phyloP scores from a whole-genome alignment of 2,888 invertebrate species.

The Apodemia mormo region DNA sequence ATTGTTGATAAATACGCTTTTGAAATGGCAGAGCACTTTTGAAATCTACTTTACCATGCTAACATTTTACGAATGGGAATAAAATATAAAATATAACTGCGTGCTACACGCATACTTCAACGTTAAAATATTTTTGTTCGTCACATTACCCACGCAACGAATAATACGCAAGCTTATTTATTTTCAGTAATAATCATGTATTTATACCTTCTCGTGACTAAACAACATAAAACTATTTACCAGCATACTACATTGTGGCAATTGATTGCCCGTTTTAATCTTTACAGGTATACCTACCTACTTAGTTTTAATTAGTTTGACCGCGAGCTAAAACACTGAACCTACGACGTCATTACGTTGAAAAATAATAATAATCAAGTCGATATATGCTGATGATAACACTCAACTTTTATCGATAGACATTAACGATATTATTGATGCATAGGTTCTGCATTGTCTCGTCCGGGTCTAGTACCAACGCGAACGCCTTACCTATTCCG shows the following conservation, averaged over 20 bases:
- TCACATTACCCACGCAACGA: slow-evolving; percentile 54
- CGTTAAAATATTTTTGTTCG: slow-evolving; percentile 44
- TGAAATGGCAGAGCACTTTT: slow-evolving; percentile 23
- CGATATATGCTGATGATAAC: too few relatives aligned
- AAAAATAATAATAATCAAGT: too few relatives aligned
- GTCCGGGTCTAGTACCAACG: too few relatives aligned
- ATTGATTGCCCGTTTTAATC: slow-evolving; percentile 5
- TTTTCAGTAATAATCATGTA: slow-evolving; percentile 31
- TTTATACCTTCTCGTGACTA: slow-evolving; percentile 36
- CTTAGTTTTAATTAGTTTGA: background rate
- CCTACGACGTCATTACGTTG: too few relatives aligned
- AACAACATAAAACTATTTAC: background rate
- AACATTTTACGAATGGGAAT: slow-evolving; percentile 36
- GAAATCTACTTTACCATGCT: slow-evolving; percentile 33
- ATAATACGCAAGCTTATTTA: slow-evolving; percentile 47
- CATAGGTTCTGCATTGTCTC: too few relatives aligned
- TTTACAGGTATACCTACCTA: background rate
- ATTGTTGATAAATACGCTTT: slow-evolving; percentile 20
- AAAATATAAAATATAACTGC: slow-evolving; percentile 52
- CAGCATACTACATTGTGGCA: background rate
- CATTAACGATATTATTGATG: too few relatives aligned
- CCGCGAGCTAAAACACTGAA: background rate
- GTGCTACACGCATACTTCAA: slow-evolving; percentile 60
- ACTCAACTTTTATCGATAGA: too few relatives aligned
- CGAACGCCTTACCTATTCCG: too few relatives aligned